These are phyloP conservation scores for Calonectris borealis DNA, from an alignment of 2,113 vertebrate species.

Conservation along the genomic window DNA sequence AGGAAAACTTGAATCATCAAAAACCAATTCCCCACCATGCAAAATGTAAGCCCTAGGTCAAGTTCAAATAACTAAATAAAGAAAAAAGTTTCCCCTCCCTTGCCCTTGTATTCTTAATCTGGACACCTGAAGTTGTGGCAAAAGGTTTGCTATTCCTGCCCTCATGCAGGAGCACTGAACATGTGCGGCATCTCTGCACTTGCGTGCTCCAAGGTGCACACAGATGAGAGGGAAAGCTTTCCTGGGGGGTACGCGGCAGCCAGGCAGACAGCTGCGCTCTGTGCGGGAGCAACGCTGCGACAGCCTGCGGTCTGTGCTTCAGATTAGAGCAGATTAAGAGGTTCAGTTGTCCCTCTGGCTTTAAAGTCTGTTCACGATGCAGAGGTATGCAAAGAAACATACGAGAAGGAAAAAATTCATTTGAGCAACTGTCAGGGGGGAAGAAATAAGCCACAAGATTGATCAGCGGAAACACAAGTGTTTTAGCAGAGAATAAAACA, in stretches of 20 bases:
- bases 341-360: not conserved
- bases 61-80: slow-evolving; percentile 17
- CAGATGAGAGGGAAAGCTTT: not conserved
- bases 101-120: not conserved
- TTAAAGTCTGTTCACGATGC: not conserved
- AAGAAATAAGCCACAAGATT: not conserved
- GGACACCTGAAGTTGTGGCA: not conserved
- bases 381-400: not conserved
- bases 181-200: not conserved
- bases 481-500: not conserved
- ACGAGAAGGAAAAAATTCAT: not conserved
- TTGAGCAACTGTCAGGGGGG: not conserved
- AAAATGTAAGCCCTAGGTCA: not conserved
- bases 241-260: not conserved
- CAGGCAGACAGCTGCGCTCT: not conserved
- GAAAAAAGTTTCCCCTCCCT: not conserved
- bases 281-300: not conserved
- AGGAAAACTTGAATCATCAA: not conserved
- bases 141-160: not conserved
- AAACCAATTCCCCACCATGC: not conserved
- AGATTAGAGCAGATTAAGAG: not conserved
- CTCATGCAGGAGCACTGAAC: not conserved
- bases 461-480: not conserved
- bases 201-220: not conserved
- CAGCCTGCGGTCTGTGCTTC: not conserved